Percentiles rank a stretch among this genome's conserved stretches.
phyloP scores from a whole-genome alignment of 2,113 vertebrate genomes.

The Odocoileus hemionus region DNA sequence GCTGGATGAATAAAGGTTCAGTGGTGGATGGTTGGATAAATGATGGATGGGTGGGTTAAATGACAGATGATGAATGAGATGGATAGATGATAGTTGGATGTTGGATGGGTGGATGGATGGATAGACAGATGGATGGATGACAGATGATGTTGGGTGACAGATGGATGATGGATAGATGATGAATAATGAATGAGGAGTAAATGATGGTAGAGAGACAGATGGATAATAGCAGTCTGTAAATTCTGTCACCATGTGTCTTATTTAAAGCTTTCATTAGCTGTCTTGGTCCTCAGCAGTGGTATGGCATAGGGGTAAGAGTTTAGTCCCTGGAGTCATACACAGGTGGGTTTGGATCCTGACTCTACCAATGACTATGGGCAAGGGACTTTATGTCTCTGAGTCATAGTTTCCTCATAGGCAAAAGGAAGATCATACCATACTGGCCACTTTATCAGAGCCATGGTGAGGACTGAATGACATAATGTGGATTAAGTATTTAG shows the following conservation, averaged over 20 bases:
- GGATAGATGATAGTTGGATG: not conserved
- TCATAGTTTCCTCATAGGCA: not conserved
- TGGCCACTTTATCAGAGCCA: not conserved
- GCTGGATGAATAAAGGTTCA: not conserved
- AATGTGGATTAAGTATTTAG: not conserved
- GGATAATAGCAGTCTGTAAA: not conserved
- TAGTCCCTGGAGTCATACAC: not conserved
- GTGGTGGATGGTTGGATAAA: not conserved
- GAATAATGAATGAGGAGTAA: not conserved
- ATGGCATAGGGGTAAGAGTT: not conserved
- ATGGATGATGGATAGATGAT: not conserved
- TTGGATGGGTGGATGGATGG: too few species aligned
- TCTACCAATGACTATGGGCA: not conserved
- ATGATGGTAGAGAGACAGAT: not conserved
- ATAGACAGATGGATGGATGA: too few species aligned
- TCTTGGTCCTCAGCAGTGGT: not conserved
- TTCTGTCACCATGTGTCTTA: not conserved
- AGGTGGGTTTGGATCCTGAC: not conserved
- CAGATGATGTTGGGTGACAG: not conserved
- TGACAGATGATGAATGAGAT: not conserved
- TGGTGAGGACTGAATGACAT: not conserved
- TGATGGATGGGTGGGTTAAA: not conserved
- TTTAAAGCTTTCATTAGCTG: not conserved
- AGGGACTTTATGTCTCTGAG: not conserved
- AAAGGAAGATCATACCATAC: not conserved